Conservation (phyloP, 2,113 vertebrate species). For the Phoxinus phoxinus region DNA sequence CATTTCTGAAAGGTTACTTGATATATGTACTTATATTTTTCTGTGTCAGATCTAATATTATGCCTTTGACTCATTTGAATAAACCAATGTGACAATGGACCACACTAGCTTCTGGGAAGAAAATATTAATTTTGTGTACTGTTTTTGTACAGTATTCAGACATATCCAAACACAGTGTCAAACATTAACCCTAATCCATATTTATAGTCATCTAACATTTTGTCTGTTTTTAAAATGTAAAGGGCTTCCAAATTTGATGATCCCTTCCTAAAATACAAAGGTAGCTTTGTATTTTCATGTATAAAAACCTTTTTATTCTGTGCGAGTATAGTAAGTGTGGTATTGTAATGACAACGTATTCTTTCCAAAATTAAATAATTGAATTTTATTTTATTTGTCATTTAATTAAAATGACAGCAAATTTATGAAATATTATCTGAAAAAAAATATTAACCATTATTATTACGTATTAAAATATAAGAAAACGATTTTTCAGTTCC, state of each 20-base stretch:
- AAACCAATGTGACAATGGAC: slow-evolving; percentile 22
- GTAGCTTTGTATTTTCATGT: background rate
- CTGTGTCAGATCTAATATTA: slow-evolving; percentile 12
- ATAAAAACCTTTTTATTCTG: background rate
- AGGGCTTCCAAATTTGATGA: background rate
- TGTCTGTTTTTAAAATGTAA: background rate
- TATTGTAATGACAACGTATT: background rate
- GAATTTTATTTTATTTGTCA: background rate
- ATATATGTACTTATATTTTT: slow-evolving; percentile 5
- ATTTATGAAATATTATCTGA: background rate
- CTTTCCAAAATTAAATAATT: background rate
- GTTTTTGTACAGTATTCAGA: background rate
- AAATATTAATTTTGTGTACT: background rate
- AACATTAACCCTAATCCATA: background rate
- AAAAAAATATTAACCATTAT: background rate
- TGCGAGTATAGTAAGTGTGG: background rate
- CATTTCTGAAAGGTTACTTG: background rate
- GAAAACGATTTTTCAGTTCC: background rate
- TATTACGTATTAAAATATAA: background rate
- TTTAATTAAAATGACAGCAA: background rate
- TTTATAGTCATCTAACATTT: background rate
- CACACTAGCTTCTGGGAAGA: background rate
- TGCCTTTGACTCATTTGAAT: slow-evolving; percentile 24
- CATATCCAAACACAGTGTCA: background rate
- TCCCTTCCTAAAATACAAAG: background rate